Evolutionary conservation across 1,140 invertebrate genomes (phyloP).

Genomic region (Diachasma alloeum): DNA sequence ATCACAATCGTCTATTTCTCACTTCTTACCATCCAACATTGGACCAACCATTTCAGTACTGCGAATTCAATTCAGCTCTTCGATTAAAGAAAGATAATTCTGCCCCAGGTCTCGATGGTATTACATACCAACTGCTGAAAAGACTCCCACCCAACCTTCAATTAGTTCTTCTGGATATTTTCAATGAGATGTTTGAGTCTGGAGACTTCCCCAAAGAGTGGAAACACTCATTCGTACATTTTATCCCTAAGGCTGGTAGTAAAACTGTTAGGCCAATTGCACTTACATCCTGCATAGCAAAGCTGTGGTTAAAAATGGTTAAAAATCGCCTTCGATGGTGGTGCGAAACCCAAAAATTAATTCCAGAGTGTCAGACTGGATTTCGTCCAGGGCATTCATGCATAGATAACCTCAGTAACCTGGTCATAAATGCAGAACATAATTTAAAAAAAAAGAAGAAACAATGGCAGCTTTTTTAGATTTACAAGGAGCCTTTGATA

Average conservation of each 20-base stretch:
- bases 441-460: constrained; percentile 15
- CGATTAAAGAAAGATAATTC: neutral
- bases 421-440: constrained; percentile 9
- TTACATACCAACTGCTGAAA: too few relatives aligned
- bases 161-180: neutral
- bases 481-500: constrained; percentile 27
- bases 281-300: constrained; percentile 14
- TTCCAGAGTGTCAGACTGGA: constrained; percentile 12
- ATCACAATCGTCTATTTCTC: too few relatives aligned
- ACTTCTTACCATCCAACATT: too few relatives aligned
- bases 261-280: constrained; percentile 12
- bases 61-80: constrained; percentile 14
- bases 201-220: neutral
- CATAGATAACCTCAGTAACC: constrained; percentile 9
- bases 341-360: neutral
- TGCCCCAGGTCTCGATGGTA: constrained; percentile 15
- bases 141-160: constrained; percentile 9
- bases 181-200: neutral
- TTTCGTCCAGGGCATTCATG: constrained; percentile 24
- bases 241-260: neutral
- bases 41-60: neutral
- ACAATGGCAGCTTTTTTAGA: constrained; percentile 19
- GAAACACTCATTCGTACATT: constrained; percentile 14
- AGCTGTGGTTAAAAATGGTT: constrained; percentile 23
- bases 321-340: constrained; percentile 25